A percentile compares a stretch with the other conserved stretches of the same genome.
Evolutionary conservation across 2,888 invertebrate species (phyloP).

Genomic region (Hydroisotoma schaefferi): DNA sequence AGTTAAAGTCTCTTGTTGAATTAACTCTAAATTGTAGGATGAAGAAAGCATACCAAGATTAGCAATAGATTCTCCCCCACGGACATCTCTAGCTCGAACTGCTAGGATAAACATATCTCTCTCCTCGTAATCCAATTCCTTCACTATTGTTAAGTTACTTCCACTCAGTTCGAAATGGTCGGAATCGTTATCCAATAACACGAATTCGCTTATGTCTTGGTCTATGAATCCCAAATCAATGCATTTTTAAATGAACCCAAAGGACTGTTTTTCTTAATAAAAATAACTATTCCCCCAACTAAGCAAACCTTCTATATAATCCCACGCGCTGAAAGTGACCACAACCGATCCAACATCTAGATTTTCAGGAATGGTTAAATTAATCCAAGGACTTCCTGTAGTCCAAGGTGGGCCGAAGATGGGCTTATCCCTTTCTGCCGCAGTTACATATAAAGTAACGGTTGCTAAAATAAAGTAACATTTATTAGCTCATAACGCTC

Average conservation of each 20-base stretch:
- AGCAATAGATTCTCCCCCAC: conserved; percentile 67
- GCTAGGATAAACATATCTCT: conserved; percentile 76
- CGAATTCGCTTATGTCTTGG: conserved; percentile 29
- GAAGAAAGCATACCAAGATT: conserved; percentile 58
- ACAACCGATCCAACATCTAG: conserved; percentile 70
- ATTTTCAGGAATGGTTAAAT: conserved; percentile 69
- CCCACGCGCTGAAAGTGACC: conserved; percentile 66
- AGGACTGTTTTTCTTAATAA: no score
- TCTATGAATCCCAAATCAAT: conserved; percentile 10
- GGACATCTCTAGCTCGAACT: conserved; percentile 75
- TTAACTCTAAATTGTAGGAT: no score
- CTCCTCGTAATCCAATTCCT: conserved; percentile 69
- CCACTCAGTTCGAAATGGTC: conserved; percentile 43
- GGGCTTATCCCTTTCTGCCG: conserved; percentile 71
- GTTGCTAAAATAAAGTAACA: conserved; percentile 56
- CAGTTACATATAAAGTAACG: conserved; percentile 72
- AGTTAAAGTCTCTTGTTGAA: no score
- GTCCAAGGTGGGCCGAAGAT: conserved; percentile 70
- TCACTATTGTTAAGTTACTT: conserved; percentile 38
- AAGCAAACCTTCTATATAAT: conserved; percentile 64
- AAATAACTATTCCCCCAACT: no score
- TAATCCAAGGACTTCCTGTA: conserved; percentile 64
- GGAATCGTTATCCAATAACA: conserved; percentile 36
- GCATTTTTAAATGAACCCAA: background rate
- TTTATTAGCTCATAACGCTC: conserved; percentile 13